These are phyloP conservation scores for Astatotilapia flaviijosephi DNA, from an alignment of 2,113 vertebrate genomes.

Conservation along the genomic window DNA sequence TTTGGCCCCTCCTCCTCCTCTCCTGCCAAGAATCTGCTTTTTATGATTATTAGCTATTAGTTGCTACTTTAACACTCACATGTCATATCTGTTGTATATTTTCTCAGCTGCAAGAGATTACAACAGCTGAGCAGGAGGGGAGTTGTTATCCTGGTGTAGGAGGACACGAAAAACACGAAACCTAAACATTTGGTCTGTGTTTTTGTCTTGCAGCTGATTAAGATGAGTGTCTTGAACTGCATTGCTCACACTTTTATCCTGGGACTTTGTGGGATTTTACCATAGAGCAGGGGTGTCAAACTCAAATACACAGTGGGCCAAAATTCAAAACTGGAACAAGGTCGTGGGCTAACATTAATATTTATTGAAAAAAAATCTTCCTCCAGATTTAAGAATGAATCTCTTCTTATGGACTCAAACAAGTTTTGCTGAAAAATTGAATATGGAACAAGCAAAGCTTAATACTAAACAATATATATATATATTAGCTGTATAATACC, in stretches of 20 bases:
- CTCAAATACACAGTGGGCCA: too few relatives aligned
- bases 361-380: too few relatives aligned
- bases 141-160: not conserved
- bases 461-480: too few relatives aligned
- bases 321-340: too few relatives aligned
- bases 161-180: not conserved
- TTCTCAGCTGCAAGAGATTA: not conserved
- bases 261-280: not conserved
- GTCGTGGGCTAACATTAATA: too few relatives aligned
- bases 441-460: too few relatives aligned
- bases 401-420: too few relatives aligned
- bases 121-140: not conserved
- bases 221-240: not conserved
- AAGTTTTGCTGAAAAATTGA: too few relatives aligned
- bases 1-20: not conserved
- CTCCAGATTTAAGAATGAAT: too few relatives aligned
- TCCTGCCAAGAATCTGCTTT: conserved; percentile 25
- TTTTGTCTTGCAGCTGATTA: not conserved
- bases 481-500: too few relatives aligned
- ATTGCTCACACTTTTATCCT: not conserved
- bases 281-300: not conserved
- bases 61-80: conserved; percentile 29
- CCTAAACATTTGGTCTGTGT: not conserved
- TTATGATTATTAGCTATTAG: conserved; percentile 47
- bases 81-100: not conserved